Base-by-base conservation (phyloP, 2,797 vertebrate genomes). In the Orientallactaga sibirica region DNA sequence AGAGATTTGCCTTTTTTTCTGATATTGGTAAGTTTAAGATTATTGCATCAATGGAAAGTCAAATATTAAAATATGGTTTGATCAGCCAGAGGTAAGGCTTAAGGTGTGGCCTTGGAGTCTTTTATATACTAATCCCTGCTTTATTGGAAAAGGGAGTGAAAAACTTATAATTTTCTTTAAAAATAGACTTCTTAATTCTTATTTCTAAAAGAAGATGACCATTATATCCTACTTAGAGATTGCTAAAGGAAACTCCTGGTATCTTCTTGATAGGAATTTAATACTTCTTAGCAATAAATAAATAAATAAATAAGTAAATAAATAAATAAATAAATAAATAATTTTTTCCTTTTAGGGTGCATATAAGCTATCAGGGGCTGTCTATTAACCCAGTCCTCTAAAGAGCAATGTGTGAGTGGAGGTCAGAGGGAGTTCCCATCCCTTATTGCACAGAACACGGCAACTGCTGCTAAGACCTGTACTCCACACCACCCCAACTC, bases 151-250 rank as follows among this genome's bases (percentile, higher is more conserved):
- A 86, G 97, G 0, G 2, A 94, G 11, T 83, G 78, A 95, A 96
- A 95, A 93, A 74, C 85, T 95, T 95, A 88, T 94, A 90, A 94
- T 14, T 12, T 73, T 92, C 91, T 87, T 95, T 96, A 94, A 86
- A 97, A 94, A 77, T 25, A 88, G 75, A 91, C 7, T 92, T n/a
- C 18, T 94, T 93, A 96, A 68, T 68, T 83, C 62, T 62, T 97
- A 43, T 82, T 52, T 48, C 70, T 95, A 77, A 11, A 95, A 92
- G 91, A 94, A 52, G 82, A 70, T 0, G 0, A 24, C 75, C 4
- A 29, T 7, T 75, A 43, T 74, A 93, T 71, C 14, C 24, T 64
- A 67, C 79, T 15, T 77, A 95, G 66, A 64, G 27, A 33, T 2
- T 67, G 41, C 74, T 92, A 96, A 90, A 93, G 5, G 2, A 96